A percentile compares a stretch with the other conserved stretches of the same genome.
Evolutionary conservation across 2,797 vertebrate genomes (phyloP).

Genomic region (Okamejei kenojei): DNA sequence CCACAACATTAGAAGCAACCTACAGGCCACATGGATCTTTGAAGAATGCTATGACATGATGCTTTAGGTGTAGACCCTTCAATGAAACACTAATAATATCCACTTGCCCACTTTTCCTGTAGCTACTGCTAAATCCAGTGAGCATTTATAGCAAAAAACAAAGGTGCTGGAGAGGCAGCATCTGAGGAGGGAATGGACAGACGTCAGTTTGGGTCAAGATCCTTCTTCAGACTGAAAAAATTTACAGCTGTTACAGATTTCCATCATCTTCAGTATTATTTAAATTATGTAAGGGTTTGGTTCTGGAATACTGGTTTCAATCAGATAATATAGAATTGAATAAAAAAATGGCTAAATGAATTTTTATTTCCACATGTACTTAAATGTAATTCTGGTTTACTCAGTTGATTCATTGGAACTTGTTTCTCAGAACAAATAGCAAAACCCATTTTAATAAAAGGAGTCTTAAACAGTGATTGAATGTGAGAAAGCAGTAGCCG

Average conservation of each 20-base stretch:
- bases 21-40: not conserved
- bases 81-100: not conserved
- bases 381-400: not conserved
- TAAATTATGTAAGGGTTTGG: not conserved
- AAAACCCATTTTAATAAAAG: slow-evolving; percentile 31
- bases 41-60: not conserved
- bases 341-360: not conserved
- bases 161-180: no score
- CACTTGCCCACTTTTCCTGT: not conserved
- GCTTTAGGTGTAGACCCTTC: not conserved
- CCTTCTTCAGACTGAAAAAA: no score
- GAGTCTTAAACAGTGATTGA: slow-evolving; percentile 13
- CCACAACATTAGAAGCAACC: not conserved
- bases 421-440: slow-evolving; percentile 21
- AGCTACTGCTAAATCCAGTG: not conserved
- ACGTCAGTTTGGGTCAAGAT: no score
- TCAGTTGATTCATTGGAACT: not conserved
- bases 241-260: not conserved
- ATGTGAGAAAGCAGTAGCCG: not conserved
- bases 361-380: not conserved
- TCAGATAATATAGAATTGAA: slow-evolving; percentile 5
- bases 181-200: no score
- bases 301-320: not conserved
- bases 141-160: not conserved
- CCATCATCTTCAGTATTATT: not conserved